Conservation (phyloP, 2,797 vertebrate species). For the Geotrypetes seraphini region DNA sequence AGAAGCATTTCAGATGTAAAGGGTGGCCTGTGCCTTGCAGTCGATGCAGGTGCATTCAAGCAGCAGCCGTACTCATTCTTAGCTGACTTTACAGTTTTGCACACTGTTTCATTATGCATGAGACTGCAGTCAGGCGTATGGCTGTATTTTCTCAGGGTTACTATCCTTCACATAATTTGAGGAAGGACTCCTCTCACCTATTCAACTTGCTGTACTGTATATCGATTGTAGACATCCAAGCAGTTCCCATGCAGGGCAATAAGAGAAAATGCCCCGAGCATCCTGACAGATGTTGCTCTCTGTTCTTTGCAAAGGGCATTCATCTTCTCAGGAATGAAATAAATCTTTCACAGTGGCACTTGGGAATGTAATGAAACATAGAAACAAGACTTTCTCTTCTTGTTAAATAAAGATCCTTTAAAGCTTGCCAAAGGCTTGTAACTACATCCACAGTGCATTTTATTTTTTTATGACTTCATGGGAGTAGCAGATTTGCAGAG, state of each 20-base stretch:
- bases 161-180: background rate
- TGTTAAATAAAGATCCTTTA: constrained; percentile 2
- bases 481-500: constrained; percentile 7
- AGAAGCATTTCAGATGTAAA: too few species aligned
- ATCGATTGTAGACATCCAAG: background rate
- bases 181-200: background rate
- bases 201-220: background rate
- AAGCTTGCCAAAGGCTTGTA: constrained; percentile 1
- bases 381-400: background rate
- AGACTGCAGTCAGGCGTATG: constrained; percentile 10
- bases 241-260: background rate
- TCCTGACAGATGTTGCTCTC: background rate
- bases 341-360: constrained; percentile 3
- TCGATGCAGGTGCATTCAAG: too few species aligned
- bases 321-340: constrained; percentile 9
- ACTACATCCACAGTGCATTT: background rate
- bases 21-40: too few species aligned
- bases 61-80: too few species aligned
- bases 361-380: background rate
- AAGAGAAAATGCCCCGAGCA: background rate
- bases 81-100: background rate
- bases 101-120: background rate
- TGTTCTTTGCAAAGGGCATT: constrained; percentile 12
- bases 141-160: background rate
- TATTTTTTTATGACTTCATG: constrained; percentile 2